Conservation (phyloP, 2,797 vertebrate genomes). For the Labeo calbasu region DNA sequence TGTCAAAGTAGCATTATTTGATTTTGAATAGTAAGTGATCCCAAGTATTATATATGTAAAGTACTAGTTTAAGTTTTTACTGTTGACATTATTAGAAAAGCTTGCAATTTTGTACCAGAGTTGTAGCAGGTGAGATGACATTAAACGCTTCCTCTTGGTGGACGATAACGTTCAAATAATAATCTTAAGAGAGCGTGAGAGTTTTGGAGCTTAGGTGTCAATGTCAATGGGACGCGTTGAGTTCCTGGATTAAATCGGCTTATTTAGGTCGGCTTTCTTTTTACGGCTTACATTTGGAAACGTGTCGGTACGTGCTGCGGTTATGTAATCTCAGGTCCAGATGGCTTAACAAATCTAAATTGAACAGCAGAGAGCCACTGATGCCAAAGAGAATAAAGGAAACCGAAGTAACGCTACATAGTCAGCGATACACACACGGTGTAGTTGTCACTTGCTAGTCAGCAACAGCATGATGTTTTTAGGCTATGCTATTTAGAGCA, state of each 20-base stretch:
- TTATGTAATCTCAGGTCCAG: conserved; percentile 27
- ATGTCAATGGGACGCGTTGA: conserved; percentile 8
- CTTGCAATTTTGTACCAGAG: neutral
- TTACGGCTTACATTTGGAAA: conserved; percentile 11
- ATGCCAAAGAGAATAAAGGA: conserved; percentile 18
- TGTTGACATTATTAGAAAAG: neutral
- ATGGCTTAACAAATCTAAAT: conserved; percentile 26
- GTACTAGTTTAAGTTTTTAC: neutral
- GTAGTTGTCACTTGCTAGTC: conserved; percentile 28
- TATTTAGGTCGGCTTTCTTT: conserved; percentile 17
- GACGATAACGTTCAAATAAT: conserved; percentile 11
- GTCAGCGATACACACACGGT: neutral
- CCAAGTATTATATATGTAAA: conserved; percentile 4
- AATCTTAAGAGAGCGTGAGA: conserved; percentile 7
- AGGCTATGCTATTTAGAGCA: conserved; percentile 34
- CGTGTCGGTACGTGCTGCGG: neutral
- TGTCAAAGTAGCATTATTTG: conserved; percentile 30
- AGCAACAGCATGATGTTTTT: conserved; percentile 22
- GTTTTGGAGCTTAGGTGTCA: conserved; percentile 20
- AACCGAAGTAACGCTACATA: neutral
- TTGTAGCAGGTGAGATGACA: neutral
- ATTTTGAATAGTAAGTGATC: conserved; percentile 9
- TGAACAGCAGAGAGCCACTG: conserved; percentile 11
- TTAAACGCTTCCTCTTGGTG: conserved; percentile 5
- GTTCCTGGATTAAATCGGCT: conserved; percentile 17